Conservation (phyloP, 2,888 invertebrate species). For the Drosophila peninsularis region DNA sequence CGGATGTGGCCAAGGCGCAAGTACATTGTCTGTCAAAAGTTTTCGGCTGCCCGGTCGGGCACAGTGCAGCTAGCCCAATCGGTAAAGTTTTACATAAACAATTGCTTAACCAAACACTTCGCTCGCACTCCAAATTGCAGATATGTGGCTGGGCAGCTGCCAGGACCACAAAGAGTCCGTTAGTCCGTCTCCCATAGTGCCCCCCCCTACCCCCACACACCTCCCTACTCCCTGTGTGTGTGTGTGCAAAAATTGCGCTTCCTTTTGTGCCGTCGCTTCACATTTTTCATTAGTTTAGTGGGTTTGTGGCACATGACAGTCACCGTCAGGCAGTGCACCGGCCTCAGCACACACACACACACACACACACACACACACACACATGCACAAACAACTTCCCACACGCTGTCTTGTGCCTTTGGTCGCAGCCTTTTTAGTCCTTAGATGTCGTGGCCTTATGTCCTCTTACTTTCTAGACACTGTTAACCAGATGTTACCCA, state of each 20-base stretch:
- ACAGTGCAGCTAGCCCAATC: slow-evolving; percentile 20
- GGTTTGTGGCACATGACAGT: slow-evolving; percentile 84
- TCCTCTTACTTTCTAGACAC: slow-evolving; percentile 51
- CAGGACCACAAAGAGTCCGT: slow-evolving; percentile 18
- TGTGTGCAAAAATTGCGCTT: slow-evolving; percentile 77
- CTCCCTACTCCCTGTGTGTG: slow-evolving; percentile 12
- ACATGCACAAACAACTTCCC: slow-evolving; percentile 30
- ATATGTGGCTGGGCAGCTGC: slow-evolving; percentile 39
- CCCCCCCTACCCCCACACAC: neutral
- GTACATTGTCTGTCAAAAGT: slow-evolving; percentile 58
- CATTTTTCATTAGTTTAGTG: slow-evolving; percentile 83
- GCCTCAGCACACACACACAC: slow-evolving; percentile 46
- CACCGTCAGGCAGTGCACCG: slow-evolving; percentile 77
- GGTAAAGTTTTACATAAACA: slow-evolving; percentile 70
- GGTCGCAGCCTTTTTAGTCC: slow-evolving; percentile 38
- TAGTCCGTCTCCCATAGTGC: neutral
- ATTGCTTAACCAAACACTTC: slow-evolving; percentile 73
- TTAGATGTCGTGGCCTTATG: slow-evolving; percentile 56
- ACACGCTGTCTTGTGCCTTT: slow-evolving; percentile 50
- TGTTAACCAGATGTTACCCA: slow-evolving; percentile 45
- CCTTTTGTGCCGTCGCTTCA: slow-evolving; percentile 78
- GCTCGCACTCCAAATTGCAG: slow-evolving; percentile 43
- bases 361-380: slow-evolving; percentile 40
- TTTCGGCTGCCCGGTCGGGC: slow-evolving; percentile 38
- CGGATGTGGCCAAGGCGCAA: slow-evolving; percentile 32